Evolutionary conservation across 37 sponge, comb jelly and placozoan genomes (phyloP).

Genomic region (Haliclona indistincta): DNA sequence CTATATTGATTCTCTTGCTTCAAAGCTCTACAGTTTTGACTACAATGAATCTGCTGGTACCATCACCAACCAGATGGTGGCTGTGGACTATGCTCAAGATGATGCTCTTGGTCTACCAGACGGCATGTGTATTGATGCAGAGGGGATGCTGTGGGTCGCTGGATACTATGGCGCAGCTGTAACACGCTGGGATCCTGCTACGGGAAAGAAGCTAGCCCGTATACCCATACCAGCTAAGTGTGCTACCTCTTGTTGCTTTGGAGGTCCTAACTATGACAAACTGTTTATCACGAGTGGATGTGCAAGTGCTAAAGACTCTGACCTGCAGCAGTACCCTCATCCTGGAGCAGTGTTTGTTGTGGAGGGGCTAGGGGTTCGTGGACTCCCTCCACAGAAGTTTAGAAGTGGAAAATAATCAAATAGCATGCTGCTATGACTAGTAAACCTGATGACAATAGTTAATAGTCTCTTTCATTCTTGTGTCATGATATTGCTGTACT

Average conservation of each 20-base stretch:
- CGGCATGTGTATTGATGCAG: slow-evolving; percentile 41
- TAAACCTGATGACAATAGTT: too few relatives aligned
- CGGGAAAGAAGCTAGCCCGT: slow-evolving; percentile 12
- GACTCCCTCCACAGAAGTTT: slow-evolving; percentile 31
- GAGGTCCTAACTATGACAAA: slow-evolving; percentile 50
- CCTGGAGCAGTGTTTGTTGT: slow-evolving; percentile 48
- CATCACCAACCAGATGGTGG: slow-evolving; percentile 25
- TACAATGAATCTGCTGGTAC: slow-evolving; percentile 20
- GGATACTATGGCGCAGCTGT: slow-evolving; percentile 16
- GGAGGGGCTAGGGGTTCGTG: slow-evolving; percentile 28
- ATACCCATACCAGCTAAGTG: slow-evolving; percentile 26
- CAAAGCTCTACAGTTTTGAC: slow-evolving; percentile 32
- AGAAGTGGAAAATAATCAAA: too few relatives aligned
- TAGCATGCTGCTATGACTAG: too few relatives aligned
- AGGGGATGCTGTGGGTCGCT: slow-evolving; percentile 53
- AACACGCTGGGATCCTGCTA: slow-evolving; percentile 43
- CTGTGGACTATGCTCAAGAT: slow-evolving; percentile 21
- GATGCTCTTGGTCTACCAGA: slow-evolving; percentile 36
- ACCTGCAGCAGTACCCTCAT: slow-evolving; percentile 18
- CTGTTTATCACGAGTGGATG: slow-evolving; percentile 51
- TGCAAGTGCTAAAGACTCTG: not conserved
- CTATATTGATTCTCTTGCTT: slow-evolving; percentile 32
- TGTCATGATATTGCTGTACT: too few relatives aligned
- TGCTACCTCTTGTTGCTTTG: slow-evolving; percentile 65
- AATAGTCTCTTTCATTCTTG: too few relatives aligned